These are phyloP conservation scores for Addax nasomaculatus DNA, from an alignment of 2,113 vertebrate genomes.

Conservation along the genomic window DNA sequence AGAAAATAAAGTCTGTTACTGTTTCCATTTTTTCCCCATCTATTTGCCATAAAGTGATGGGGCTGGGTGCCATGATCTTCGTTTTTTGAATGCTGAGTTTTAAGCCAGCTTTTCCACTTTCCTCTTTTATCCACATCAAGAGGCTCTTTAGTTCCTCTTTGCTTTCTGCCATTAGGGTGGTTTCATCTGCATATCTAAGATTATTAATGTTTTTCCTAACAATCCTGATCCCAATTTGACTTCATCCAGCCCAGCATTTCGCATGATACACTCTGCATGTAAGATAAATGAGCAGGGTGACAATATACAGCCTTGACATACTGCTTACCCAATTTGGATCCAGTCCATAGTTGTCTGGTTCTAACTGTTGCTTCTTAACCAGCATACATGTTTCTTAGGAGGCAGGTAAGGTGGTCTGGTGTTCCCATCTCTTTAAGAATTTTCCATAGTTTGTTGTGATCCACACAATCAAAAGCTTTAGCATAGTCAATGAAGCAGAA, in stretches of 20 bases:
- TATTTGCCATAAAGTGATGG: background rate
- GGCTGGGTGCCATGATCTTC: background rate
- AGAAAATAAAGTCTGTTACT: background rate
- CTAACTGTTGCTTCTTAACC: background rate
- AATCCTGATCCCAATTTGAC: background rate
- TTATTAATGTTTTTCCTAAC: background rate
- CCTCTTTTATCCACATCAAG: background rate
- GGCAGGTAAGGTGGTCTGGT: background rate
- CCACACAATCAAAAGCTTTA: background rate
- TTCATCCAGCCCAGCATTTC: background rate
- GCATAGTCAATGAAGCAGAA: background rate
- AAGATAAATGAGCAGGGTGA: background rate
- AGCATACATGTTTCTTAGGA: background rate
- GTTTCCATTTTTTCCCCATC: background rate
- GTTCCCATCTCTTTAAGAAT: background rate
- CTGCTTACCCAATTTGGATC: background rate
- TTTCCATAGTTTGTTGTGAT: background rate
- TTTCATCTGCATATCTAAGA: background rate
- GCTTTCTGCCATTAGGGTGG: background rate
- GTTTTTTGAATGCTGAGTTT: background rate
- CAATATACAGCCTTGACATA: background rate
- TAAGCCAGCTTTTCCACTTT: background rate
- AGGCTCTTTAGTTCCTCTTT: background rate
- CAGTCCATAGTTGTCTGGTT: background rate
- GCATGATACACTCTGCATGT: background rate